These are phyloP conservation scores for Stegana nigrithorax DNA, from an alignment of 2,888 invertebrate genomes.

Conservation along the genomic window DNA sequence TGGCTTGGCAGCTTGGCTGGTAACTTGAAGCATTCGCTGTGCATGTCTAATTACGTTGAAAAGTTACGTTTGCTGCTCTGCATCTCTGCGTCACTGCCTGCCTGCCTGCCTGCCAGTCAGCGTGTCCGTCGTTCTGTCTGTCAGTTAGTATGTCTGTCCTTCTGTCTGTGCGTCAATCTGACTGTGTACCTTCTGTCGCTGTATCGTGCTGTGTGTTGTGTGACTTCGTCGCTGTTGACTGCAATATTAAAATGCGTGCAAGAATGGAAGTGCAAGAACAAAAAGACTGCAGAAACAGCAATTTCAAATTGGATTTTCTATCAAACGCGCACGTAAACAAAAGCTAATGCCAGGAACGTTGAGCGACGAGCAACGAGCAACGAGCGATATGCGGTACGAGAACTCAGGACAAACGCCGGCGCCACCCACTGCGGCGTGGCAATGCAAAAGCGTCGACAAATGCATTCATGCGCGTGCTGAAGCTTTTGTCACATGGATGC, in stretches of 20 bases:
- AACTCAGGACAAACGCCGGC: background rate
- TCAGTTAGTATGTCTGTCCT: background rate
- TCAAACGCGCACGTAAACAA: constrained; percentile 19
- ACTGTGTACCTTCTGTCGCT: no score
- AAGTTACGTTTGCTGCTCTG: background rate
- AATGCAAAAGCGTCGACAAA: constrained; percentile 3
- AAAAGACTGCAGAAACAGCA: background rate
- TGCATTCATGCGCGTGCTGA: constrained; percentile 8
- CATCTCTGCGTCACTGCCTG: background rate
- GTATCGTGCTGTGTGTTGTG: no score
- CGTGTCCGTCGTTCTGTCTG: background rate
- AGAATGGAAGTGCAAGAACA: background rate
- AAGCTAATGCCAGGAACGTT: constrained; percentile 11
- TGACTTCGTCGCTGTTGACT: no score
- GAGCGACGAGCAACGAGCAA: background rate
- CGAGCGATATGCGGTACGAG: background rate
- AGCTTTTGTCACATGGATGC: constrained; percentile 17
- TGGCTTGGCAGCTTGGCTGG: no score
- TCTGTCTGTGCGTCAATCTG: background rate
- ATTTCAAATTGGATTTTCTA: constrained; percentile 19
- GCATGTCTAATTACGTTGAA: background rate
- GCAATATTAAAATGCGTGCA: background rate
- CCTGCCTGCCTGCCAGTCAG: background rate
- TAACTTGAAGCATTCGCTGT: background rate
- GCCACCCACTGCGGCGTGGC: background rate